phyloP scores from a whole-genome alignment of 2,888 invertebrate species.

The Agrenia bidenticulata region DNA sequence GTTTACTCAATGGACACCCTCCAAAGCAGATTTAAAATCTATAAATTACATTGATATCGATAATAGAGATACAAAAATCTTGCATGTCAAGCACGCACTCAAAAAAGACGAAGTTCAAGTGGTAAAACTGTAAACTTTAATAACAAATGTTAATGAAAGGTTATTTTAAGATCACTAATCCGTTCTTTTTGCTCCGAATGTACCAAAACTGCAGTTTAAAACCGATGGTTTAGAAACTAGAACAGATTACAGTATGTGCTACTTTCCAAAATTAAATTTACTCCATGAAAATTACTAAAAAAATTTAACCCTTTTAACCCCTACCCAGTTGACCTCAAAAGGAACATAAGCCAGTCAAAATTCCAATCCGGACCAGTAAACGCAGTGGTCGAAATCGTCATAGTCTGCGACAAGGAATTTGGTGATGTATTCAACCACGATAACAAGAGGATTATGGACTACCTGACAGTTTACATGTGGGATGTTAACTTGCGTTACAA shows the following conservation, averaged over 20 bases:
- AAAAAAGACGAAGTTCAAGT: no score
- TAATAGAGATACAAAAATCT: conserved; percentile 12
- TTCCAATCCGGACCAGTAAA: not conserved
- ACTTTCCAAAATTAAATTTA: not conserved
- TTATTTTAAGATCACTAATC: not conserved
- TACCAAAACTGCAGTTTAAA: not conserved
- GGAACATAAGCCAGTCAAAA: not conserved
- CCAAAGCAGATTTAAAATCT: not conserved
- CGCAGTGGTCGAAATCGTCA: conserved; percentile 23
- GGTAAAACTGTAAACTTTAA: no score
- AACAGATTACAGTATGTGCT: not conserved
- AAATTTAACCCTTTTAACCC: not conserved
- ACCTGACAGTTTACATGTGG: conserved; percentile 41
- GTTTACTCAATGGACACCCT: conserved; percentile 20
- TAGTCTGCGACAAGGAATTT: conserved; percentile 40
- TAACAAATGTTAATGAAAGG: not conserved
- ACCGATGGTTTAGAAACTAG: not conserved
- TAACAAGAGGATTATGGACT: conserved; percentile 30
- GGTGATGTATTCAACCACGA: conserved; percentile 34
- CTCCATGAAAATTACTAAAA: no score
- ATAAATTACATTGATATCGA: conserved; percentile 17
- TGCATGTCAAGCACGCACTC: no score
- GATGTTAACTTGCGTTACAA: conserved; percentile 39
- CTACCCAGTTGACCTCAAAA: conserved; percentile 2
- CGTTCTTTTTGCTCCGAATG: not conserved